Percentiles rank a stretch among this genome's conserved stretches.
Evolutionary conservation across 2,797 vertebrate species (phyloP).

Genomic region (Melanotaenia parkinsoni): DNA sequence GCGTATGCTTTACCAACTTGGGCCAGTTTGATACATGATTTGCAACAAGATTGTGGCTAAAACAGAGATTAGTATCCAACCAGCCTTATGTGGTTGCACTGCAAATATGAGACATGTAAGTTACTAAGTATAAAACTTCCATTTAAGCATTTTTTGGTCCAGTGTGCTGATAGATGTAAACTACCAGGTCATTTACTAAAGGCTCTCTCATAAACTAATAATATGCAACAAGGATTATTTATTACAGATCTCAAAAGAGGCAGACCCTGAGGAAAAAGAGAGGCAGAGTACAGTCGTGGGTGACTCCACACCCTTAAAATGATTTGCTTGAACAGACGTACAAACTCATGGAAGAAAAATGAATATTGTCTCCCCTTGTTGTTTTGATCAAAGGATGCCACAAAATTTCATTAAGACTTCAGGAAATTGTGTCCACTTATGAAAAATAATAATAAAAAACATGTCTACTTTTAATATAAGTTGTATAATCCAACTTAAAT

Average conservation of each 20-base stretch:
- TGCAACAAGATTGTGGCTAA: not conserved
- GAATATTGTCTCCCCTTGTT: not conserved
- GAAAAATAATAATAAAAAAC: not conserved
- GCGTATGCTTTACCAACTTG: not conserved
- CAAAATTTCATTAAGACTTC: not conserved
- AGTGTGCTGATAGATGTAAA: not conserved
- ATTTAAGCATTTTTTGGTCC: not conserved
- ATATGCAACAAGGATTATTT: not conserved
- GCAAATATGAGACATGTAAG: not conserved
- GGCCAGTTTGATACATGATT: not conserved
- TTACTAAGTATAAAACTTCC: not conserved
- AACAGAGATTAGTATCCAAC: not conserved
- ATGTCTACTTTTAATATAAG: not conserved
- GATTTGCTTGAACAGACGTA: not conserved
- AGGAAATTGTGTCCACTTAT: not conserved
- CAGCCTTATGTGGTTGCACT: not conserved
- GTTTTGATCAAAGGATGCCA: not conserved
- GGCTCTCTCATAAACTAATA: not conserved
- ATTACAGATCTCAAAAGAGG: not conserved
- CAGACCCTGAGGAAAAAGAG: too few species aligned
- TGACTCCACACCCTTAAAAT: not conserved
- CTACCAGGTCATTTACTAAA: not conserved
- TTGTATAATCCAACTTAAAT: constrained; percentile 9
- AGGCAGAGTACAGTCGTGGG: not conserved
- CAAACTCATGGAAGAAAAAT: not conserved